Percentiles rank a stretch among this genome's conserved stretches.
phyloP scores from a whole-genome alignment of 37 sponge, comb jelly and placozoan species.

The Cliona cf. orientalis region DNA sequence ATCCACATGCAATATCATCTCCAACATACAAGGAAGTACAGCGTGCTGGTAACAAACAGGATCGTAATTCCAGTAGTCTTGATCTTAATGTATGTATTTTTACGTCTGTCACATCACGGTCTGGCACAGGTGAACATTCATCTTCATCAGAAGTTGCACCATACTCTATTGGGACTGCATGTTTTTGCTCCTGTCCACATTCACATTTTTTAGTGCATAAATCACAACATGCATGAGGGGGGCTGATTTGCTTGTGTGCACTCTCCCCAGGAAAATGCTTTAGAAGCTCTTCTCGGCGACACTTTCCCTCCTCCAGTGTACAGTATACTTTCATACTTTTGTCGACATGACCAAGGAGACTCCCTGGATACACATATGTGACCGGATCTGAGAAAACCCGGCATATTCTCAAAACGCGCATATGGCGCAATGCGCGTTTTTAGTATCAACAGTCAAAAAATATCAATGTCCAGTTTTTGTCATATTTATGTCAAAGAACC shows the following conservation, averaged over 20 bases:
- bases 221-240: neutral
- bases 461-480: too few species aligned
- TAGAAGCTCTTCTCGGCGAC: neutral
- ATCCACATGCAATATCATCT: neutral
- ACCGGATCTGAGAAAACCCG: too few species aligned
- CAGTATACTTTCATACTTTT: conserved; percentile 1
- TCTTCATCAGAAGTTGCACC: neutral
- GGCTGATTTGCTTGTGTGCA: too few species aligned
- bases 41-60: neutral
- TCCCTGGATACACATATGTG: conserved; percentile 1
- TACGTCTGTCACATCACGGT: neutral
- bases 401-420: too few species aligned
- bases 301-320: neutral
- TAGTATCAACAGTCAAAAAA: too few species aligned
- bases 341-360: neutral
- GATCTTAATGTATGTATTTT: neutral
- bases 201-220: neutral
- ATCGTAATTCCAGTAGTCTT: neutral
- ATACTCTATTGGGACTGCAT: neutral
- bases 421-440: too few species aligned
- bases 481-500: too few species aligned
- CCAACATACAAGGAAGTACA: neutral
- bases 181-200: neutral
- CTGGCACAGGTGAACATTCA: neutral
- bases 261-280: too few species aligned